Base-by-base conservation (phyloP, 2,888 invertebrate species). In the Parnassius smintheus region DNA sequence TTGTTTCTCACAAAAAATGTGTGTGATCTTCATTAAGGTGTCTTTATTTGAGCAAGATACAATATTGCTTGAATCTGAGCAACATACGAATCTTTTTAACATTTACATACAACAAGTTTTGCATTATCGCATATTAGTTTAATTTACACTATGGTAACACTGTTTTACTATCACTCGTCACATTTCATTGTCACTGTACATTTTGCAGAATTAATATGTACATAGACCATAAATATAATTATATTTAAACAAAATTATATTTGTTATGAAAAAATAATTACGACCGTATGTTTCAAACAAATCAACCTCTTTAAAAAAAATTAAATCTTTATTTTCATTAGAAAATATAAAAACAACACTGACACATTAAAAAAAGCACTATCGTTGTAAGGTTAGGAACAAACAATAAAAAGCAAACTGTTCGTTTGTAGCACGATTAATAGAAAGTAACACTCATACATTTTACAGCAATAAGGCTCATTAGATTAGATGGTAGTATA, bases 121-220 rank as follows among this genome's bases (percentile, higher is more conserved):
- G 55, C 22, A 62, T 58, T 50, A 56, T 12, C 35, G 35, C 51
- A 56, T 56, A 61, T 50, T 57, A 56, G 13, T 58, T 59, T 63
- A 69, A 73, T 72, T 18, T 73, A 75, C 71, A 68, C 72, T 78
- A 80, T 65, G 80, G 79, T 80, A 80, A 81, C 76, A 75, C 74
- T 71, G 70, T 67, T 78, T 74, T 74, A 68, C 64, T 72, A 74
- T 80, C 75, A 81, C 76, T 78, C 54, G 41, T 49, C 44, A 11
- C 44, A 44, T 44, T 44, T 44, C 44, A 7, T 44, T 44, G 44
- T 44, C 44, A 44, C 11, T 11, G 11, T 8, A 7, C 35, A 35
- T 35, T 35, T 35, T 35, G 35, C 35, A 35, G 35, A 35, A 35
- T 25, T 25, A 25, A 25, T 35, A 35, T 35, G 7, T 35, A 35